Percentiles rank a stretch among this genome's conserved stretches.
Evolutionary conservation across 1,140 invertebrate species (phyloP).

Genomic region (Drosophila simulans): DNA sequence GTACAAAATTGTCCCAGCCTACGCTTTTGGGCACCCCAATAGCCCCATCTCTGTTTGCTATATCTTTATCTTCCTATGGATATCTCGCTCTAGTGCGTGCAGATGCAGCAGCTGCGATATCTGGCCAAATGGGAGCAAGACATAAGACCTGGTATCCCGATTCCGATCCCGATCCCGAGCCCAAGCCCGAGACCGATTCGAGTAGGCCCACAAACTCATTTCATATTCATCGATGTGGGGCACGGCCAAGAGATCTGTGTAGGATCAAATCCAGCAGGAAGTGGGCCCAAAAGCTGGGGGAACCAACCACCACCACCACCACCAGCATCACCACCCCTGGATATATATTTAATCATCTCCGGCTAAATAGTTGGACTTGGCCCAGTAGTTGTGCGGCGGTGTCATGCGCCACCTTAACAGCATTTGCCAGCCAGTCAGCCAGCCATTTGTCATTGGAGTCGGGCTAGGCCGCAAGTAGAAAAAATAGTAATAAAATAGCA

Average conservation of each 20-base stretch:
- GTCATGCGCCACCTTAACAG: constrained; percentile 81
- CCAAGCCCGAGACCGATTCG: constrained; percentile 11
- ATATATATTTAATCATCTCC: constrained; percentile 38
- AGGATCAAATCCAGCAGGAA: constrained; percentile 42
- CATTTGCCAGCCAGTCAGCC: constrained; percentile 70
- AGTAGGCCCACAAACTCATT: constrained; percentile 71
- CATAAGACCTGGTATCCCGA: constrained; percentile 29
- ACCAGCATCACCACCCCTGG: constrained; percentile 23
- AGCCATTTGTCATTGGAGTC: constrained; percentile 44
- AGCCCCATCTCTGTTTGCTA: constrained; percentile 27
- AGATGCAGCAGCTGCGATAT: constrained; percentile 52
- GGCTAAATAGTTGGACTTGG: constrained; percentile 68
- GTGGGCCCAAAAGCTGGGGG: constrained; percentile 1
- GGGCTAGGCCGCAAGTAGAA: constrained; percentile 28
- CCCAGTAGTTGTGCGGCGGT: constrained; percentile 63
- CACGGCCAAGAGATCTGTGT: constrained; percentile 47
- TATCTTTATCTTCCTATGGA: neutral
- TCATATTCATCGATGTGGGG: constrained; percentile 80
- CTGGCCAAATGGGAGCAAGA: constrained; percentile 73
- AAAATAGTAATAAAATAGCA: constrained; percentile 27
- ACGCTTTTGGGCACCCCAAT: constrained; percentile 48
- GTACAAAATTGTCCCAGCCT: constrained; percentile 78
- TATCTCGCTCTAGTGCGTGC: constrained; percentile 50
- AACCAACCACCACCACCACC: neutral
- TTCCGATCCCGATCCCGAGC: constrained; percentile 2